Conservation (phyloP, 1,140 invertebrate genomes). For the Zaprionus capensis region DNA sequence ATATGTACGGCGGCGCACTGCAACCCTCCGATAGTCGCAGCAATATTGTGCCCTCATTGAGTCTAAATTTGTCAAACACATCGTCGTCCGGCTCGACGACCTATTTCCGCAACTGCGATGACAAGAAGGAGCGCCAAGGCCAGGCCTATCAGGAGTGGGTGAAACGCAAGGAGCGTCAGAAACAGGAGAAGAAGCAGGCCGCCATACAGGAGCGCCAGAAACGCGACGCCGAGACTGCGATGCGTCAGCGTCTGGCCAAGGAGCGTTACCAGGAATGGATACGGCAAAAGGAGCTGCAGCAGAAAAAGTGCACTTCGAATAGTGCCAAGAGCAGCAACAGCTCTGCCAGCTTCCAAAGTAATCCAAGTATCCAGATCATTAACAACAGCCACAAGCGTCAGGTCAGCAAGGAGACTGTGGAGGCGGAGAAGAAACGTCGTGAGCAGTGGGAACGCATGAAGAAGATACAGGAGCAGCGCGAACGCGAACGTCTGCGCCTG, state of each 20-base stretch:
- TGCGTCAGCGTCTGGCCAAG: conserved; percentile 52
- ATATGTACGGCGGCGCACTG: conserved; percentile 54
- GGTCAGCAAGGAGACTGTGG: conserved; percentile 27
- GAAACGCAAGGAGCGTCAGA: conserved; percentile 56
- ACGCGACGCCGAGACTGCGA: conserved; percentile 38
- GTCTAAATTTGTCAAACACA: conserved; percentile 32
- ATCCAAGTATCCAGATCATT: neutral
- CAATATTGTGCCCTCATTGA: conserved; percentile 52
- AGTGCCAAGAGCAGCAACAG: conserved; percentile 10
- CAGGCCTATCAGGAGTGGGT: conserved; percentile 55
- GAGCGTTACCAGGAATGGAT: conserved; percentile 57
- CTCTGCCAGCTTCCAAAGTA: conserved; percentile 12
- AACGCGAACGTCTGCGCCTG: conserved; percentile 38
- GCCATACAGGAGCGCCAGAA: conserved; percentile 50
- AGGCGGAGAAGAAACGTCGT: conserved; percentile 34
- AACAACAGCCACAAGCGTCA: neutral
- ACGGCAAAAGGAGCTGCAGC: conserved; percentile 30
- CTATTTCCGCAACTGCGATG: conserved; percentile 47
- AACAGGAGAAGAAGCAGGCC: conserved; percentile 40
- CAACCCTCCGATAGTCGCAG: conserved; percentile 45
- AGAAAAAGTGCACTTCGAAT: conserved; percentile 1
- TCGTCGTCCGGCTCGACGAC: conserved; percentile 46
- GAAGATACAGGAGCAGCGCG: conserved; percentile 41
- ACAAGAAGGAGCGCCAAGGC: conserved; percentile 39
- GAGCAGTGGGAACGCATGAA: conserved; percentile 59